phyloP scores from a whole-genome alignment of 2,113 vertebrate species.

The Dipodomys spectabilis region DNA sequence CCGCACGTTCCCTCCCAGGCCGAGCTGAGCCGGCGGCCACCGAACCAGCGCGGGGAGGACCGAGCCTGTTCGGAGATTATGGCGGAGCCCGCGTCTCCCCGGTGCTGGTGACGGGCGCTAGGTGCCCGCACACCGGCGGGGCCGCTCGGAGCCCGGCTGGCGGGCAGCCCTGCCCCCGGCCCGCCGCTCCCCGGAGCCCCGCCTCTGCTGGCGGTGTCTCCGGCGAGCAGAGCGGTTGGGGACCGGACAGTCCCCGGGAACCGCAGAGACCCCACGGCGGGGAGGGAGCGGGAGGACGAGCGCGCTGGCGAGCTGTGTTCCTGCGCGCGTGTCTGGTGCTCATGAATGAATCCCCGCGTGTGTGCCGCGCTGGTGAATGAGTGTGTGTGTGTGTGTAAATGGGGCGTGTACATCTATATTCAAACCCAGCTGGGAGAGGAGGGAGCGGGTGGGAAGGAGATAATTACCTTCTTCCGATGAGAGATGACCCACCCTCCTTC shows the following conservation, averaged over 20 bases:
- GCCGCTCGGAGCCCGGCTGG: too few species aligned
- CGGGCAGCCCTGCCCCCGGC: too few species aligned
- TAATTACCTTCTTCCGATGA: constrained; percentile 81
- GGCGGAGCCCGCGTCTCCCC: too few species aligned
- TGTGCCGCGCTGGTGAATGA: constrained; percentile 16
- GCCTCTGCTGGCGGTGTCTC: too few species aligned
- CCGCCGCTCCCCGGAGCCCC: not conserved
- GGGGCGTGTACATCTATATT: constrained; percentile 45
- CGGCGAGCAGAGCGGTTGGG: not conserved
- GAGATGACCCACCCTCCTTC: constrained; percentile 81
- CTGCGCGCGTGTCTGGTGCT: not conserved
- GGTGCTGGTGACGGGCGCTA: too few species aligned
- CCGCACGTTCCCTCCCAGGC: too few species aligned
- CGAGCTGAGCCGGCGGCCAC: too few species aligned
- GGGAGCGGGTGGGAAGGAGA: constrained; percentile 68
- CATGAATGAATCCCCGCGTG: constrained; percentile 9
- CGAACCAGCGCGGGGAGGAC: too few species aligned
- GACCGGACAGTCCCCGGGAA: not conserved
- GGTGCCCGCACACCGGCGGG: too few species aligned
- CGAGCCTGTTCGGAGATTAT: too few species aligned
- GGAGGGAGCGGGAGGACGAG: fast-evolving
- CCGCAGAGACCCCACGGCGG: too few species aligned
- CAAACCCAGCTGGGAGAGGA: constrained; percentile 43
- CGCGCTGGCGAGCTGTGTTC: not conserved
- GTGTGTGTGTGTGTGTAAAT: not conserved